Conservation (phyloP, 2,888 invertebrate species). For the Drosophila kokeensis region DNA sequence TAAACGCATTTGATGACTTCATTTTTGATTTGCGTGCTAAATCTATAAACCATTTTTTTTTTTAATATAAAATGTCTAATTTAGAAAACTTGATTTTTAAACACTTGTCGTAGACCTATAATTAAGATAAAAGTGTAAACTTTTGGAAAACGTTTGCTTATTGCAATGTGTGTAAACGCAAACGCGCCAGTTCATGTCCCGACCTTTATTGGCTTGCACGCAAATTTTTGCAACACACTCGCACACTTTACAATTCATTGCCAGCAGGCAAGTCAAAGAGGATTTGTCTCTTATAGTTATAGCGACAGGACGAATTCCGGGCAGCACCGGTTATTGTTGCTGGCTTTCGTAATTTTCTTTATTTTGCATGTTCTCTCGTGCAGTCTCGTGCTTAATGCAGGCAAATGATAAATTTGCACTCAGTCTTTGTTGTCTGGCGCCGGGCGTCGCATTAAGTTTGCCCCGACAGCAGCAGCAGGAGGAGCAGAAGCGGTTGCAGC, state of each 20-base stretch:
- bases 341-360: slow-evolving; percentile 6
- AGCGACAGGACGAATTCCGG: slow-evolving; percentile 11
- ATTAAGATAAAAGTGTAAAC: neutral
- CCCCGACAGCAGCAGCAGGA: slow-evolving; percentile 7
- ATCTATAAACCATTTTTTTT: neutral
- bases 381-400: slow-evolving; percentile 52
- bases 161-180: slow-evolving; percentile 11
- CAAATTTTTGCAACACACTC: slow-evolving; percentile 24
- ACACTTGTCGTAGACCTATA: neutral
- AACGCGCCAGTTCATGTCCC: slow-evolving; percentile 8
- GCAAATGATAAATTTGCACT: slow-evolving; percentile 72
- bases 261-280: slow-evolving; percentile 31
- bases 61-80: neutral
- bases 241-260: slow-evolving; percentile 2
- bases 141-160: neutral
- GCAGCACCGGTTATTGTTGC: neutral
- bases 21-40: neutral
- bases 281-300: slow-evolving; percentile 32
- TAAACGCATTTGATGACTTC: neutral
- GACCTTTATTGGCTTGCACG: slow-evolving; percentile 40
- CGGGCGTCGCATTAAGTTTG: slow-evolving; percentile 56
- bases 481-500: neutral
- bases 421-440: slow-evolving; percentile 74
- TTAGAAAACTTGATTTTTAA: neutral
- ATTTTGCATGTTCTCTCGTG: slow-evolving; percentile 1